Conservation (phyloP, 2,888 invertebrate genomes). For the Caenorhabditis zanzibari region DNA sequence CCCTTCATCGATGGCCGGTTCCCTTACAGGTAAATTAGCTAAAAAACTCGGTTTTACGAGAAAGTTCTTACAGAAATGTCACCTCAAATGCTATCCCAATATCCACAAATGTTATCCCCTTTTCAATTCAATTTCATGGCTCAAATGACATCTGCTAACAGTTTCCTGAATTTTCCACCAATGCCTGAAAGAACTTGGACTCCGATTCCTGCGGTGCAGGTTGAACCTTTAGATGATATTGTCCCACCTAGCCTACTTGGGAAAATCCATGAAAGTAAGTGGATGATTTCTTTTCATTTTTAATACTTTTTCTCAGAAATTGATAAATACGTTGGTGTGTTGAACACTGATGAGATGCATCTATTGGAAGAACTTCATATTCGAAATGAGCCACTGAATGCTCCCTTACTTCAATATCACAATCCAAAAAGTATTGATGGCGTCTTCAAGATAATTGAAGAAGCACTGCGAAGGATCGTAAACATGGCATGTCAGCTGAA, state of each 20-base stretch:
- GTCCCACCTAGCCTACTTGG: conserved; percentile 24
- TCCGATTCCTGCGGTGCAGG: conserved; percentile 1
- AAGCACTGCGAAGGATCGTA: conserved; percentile 91
- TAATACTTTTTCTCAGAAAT: conserved; percentile 30
- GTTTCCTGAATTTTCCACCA: conserved; percentile 30
- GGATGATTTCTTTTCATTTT: neutral
- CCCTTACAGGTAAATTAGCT: neutral
- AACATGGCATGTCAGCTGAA: conserved; percentile 87
- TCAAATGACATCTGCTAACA: conserved; percentile 11
- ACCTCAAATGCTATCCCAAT: conserved; percentile 16
- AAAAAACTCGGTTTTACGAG: neutral
- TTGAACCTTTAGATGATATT: neutral
- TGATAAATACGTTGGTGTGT: conserved; percentile 44
- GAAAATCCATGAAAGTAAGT: conserved; percentile 41
- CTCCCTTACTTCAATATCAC: conserved; percentile 49
- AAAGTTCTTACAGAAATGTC: conserved; percentile 21
- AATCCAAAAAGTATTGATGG: conserved; percentile 67
- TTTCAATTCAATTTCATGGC: conserved; percentile 40
- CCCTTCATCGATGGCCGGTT: conserved; percentile 5
- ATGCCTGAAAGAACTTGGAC: conserved; percentile 52
- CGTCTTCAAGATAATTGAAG: conserved; percentile 88
- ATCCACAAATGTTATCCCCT: conserved; percentile 38
- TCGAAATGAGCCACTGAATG: conserved; percentile 60
- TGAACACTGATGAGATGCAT: conserved; percentile 38
- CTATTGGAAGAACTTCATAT: conserved; percentile 57